Evolutionary conservation across 2,113 vertebrate genomes (phyloP).

Genomic region (Proteles cristata): DNA sequence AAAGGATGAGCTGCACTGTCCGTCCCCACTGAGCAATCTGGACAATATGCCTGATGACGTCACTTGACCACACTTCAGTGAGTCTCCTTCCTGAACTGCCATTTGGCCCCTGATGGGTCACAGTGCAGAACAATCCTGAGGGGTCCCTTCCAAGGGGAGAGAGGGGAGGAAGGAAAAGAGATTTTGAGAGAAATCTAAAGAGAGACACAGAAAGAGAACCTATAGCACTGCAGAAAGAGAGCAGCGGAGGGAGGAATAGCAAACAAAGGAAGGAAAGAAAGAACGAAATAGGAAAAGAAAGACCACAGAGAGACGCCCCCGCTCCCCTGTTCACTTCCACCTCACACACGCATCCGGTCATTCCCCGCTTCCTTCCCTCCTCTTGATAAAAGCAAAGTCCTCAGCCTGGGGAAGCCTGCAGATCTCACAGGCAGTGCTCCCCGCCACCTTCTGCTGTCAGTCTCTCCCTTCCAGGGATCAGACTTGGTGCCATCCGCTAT

Average conservation of each 20-base stretch:
- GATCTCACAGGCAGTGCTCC: too few species aligned
- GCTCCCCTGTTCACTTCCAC: neutral
- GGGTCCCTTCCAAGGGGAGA: neutral
- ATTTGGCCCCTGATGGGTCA: neutral
- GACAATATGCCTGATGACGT: neutral
- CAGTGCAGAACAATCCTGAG: neutral
- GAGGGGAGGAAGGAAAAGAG: neutral
- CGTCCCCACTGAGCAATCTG: neutral
- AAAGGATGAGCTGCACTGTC: neutral
- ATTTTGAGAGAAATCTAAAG: neutral
- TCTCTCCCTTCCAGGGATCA: neutral
- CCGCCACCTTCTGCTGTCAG: neutral
- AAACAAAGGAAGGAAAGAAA: rapidly evolving
- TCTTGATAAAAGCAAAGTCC: neutral
- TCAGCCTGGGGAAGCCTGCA: neutral
- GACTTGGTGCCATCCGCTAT: neutral
- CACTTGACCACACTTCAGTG: neutral
- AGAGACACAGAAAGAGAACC: neutral
- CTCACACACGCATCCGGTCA: neutral
- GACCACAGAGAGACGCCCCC: neutral
- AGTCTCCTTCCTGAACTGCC: neutral
- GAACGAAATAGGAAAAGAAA: neutral
- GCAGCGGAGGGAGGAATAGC: rapidly evolving
- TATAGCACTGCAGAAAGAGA: neutral
- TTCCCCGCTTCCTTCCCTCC: neutral